A percentile compares a stretch with the other conserved stretches of the same genome.
Evolutionary conservation across 2,113 vertebrate genomes (phyloP).

Genomic region (Mystacornis crossleyi): DNA sequence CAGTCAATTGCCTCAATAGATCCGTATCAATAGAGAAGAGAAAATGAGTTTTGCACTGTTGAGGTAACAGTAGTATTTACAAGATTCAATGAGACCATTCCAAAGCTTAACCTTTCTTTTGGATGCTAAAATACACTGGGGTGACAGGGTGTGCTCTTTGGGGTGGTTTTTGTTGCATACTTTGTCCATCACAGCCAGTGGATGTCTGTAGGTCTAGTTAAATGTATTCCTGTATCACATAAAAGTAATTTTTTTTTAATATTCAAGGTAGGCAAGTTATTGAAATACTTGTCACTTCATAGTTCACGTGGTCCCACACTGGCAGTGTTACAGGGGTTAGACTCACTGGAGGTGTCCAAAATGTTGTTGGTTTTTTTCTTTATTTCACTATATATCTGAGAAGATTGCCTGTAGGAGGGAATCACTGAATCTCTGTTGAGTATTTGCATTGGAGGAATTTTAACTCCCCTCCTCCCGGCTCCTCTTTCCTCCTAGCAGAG

Average conservation of each 20-base stretch:
- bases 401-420: not conserved
- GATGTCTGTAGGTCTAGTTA: not conserved
- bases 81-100: not conserved
- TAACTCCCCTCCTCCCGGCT: not conserved
- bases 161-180: not conserved
- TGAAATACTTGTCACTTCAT: not conserved
- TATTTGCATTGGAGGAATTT: not conserved
- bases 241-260: not conserved
- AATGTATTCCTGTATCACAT: not conserved
- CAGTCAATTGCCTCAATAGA: not conserved
- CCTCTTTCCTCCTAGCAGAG: not conserved
- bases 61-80: not conserved
- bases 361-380: not conserved
- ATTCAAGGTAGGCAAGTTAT: not conserved
- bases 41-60: not conserved
- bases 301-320: not conserved
- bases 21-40: not conserved
- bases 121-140: not conserved
- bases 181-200: not conserved
- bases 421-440: not conserved
- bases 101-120: not conserved
- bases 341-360: not conserved
- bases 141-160: not conserved
- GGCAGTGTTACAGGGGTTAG: not conserved
- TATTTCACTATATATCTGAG: not conserved